Conservation (phyloP, 2,888 invertebrate genomes). For the Ceramica pisi region DNA sequence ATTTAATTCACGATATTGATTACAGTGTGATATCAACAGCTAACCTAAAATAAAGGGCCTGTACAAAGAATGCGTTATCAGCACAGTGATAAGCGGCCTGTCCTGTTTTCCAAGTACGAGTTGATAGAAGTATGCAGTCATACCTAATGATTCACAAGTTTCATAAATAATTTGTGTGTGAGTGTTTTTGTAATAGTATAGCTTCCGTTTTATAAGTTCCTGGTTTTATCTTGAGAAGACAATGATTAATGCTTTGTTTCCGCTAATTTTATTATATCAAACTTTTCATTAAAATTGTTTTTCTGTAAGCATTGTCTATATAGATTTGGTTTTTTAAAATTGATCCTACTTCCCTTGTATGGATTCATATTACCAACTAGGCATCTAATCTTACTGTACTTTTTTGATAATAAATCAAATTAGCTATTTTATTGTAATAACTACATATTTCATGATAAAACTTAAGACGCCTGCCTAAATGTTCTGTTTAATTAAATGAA, state of each 20-base stretch:
- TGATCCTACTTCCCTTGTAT: background rate
- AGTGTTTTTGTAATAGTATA: constrained; percentile 12
- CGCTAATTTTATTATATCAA: background rate
- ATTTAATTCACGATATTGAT: constrained; percentile 60
- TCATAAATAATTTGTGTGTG: constrained; percentile 44
- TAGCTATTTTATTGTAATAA: no score
- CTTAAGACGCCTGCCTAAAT: no score
- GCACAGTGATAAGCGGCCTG: constrained; percentile 79
- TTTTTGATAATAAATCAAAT: no score
- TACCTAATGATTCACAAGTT: constrained; percentile 76
- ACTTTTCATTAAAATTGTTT: background rate
- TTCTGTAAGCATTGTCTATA: background rate
- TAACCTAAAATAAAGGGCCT: constrained; percentile 76
- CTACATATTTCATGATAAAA: no score
- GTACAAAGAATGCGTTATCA: constrained; percentile 80
- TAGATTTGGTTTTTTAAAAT: background rate
- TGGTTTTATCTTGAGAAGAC: constrained; percentile 38
- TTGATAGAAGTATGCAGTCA: constrained; percentile 68
- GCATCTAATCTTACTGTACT: no score
- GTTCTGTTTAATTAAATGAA: no score
- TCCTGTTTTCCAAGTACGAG: constrained; percentile 84
- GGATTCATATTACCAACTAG: background rate
- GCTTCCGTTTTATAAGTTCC: constrained; percentile 62
- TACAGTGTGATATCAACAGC: constrained; percentile 61
- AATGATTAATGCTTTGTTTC: constrained; percentile 31